These are phyloP conservation scores for Poeciliopsis turrubarensis DNA, from an alignment of 2,113 vertebrate species.

Conservation along the genomic window DNA sequence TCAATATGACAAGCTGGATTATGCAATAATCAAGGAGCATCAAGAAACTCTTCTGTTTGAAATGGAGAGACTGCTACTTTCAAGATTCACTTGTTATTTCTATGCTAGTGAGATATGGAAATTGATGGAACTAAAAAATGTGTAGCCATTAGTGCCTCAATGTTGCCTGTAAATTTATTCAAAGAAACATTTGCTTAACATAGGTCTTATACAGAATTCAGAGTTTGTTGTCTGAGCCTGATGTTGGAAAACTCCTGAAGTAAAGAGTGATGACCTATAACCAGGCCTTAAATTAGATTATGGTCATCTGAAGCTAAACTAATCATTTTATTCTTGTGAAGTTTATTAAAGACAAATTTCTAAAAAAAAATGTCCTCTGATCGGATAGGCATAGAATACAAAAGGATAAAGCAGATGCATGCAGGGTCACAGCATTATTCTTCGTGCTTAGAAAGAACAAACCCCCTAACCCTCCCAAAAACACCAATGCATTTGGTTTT, in stretches of 20 bases:
- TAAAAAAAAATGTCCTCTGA: neutral
- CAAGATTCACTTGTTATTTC: too few species aligned
- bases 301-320: neutral
- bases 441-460: constrained; percentile 15
- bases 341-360: neutral
- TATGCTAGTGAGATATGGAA: too few species aligned
- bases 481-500: constrained; percentile 20
- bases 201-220: neutral
- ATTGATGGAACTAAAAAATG: too few species aligned
- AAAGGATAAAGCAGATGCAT: constrained; percentile 37
- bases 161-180: neutral
- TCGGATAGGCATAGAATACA: neutral
- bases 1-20: neutral
- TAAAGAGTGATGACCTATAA: neutral
- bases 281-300: neutral
- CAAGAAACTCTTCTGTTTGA: constrained; percentile 8
- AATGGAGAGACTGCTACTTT: constrained; percentile 13
- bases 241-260: neutral
- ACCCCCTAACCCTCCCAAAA: too few species aligned
- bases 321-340: neutral
- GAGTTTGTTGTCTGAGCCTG: neutral
- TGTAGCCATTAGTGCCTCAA: neutral
- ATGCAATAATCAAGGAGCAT: neutral
- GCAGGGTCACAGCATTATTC: constrained; percentile 37
- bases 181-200: neutral